Evolutionary conservation across 30 jellyfish, hydroid and myxozoan genomes (phyloP).

Genomic region (Hydractinia echinata): DNA sequence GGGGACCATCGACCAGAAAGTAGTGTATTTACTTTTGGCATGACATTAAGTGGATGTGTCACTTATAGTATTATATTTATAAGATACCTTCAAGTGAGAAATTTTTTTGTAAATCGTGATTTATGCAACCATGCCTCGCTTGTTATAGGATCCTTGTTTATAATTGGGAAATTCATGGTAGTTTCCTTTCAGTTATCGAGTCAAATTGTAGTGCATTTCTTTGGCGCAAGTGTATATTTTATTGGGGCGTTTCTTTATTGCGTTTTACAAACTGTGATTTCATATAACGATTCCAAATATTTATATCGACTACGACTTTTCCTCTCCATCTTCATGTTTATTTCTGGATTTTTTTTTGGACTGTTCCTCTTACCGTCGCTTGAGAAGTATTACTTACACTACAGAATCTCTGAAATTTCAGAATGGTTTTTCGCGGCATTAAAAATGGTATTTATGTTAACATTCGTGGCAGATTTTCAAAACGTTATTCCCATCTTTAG

Average conservation of each 20-base stretch:
- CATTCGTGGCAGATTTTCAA: slow-evolving; percentile 69
- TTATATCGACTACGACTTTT: slow-evolving; percentile 33
- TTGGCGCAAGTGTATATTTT: slow-evolving; percentile 67
- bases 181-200: slow-evolving; percentile 75
- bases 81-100: slow-evolving; percentile 57
- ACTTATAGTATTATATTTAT: slow-evolving; percentile 46
- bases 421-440: slow-evolving; percentile 80
- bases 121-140: slow-evolving; percentile 37
- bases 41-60: slow-evolving; percentile 47
- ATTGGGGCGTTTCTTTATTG: slow-evolving; percentile 51
- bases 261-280: slow-evolving; percentile 42
- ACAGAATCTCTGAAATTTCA: slow-evolving; percentile 59
- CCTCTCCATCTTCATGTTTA: slow-evolving; percentile 30
- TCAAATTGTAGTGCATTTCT: slow-evolving; percentile 37
- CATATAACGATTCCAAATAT: slow-evolving; percentile 25
- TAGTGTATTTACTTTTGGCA: slow-evolving; percentile 62
- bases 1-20: slow-evolving; percentile 73
- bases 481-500: slow-evolving; percentile 40
- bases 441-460: slow-evolving; percentile 54
- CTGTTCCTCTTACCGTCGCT: slow-evolving; percentile 50
- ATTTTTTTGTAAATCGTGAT: slow-evolving; percentile 12
- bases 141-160: slow-evolving; percentile 34
- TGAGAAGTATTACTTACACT: slow-evolving; percentile 40
- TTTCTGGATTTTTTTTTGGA: slow-evolving; percentile 50
- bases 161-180: slow-evolving; percentile 55